Conservation (phyloP, 2,888 invertebrate species). For the Microctonus brassicae region DNA sequence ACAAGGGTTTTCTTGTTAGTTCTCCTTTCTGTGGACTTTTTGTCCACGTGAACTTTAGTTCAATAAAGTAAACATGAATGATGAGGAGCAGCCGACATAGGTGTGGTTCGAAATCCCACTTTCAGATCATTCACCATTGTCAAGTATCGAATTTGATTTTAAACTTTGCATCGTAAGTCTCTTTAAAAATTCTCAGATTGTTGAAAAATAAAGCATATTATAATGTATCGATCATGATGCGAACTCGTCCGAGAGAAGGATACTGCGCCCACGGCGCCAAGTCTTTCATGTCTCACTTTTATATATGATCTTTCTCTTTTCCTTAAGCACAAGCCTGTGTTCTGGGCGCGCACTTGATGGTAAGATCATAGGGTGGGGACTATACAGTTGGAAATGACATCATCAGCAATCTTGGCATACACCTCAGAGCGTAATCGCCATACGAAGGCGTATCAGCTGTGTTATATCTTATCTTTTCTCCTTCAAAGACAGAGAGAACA, state of each 20-base stretch:
- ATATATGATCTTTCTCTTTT: constrained; percentile 38
- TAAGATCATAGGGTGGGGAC: constrained; percentile 28
- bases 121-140: background rate
- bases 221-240: constrained; percentile 26
- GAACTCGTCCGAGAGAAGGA: constrained; percentile 29
- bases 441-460: constrained; percentile 66
- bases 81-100: constrained; percentile 39
- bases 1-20: background rate
- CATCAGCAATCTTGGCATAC: constrained; percentile 58
- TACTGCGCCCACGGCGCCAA: constrained; percentile 27
- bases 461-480: constrained; percentile 67
- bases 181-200: background rate
- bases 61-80: constrained; percentile 49
- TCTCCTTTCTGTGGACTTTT: constrained; percentile 34
- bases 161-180: background rate
- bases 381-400: constrained; percentile 65
- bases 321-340: constrained; percentile 16
- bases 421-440: constrained; percentile 35
- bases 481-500: constrained; percentile 16
- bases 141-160: background rate
- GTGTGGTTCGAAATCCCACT: background rate
- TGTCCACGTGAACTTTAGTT: constrained; percentile 46
- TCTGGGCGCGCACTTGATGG: constrained; percentile 49
- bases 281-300: constrained; percentile 38
- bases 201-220: background rate